A percentile compares a stretch with the other conserved stretches of the same genome.
These are phyloP conservation scores for Epinephelus malabaricus DNA, from an alignment of 2,797 vertebrate genomes.

Conservation along the genomic window DNA sequence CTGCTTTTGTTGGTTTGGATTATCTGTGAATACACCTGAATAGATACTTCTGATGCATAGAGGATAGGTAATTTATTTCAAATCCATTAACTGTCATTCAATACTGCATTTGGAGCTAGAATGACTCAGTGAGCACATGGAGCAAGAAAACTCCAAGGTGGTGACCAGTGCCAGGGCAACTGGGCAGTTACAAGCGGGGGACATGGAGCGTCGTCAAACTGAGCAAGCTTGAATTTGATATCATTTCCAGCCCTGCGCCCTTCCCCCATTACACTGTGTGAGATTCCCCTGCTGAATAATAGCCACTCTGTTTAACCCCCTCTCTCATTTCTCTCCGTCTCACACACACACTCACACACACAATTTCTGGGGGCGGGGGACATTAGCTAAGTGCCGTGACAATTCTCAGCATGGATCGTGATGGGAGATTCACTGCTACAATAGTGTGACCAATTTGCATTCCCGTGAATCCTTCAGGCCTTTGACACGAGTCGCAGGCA, in stretches of 20 bases:
- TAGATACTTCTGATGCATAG: not conserved
- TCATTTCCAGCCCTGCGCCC: conserved; percentile 59
- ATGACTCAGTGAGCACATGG: conserved; percentile 5
- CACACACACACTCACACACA: conserved; percentile 36
- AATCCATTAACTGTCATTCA: conserved; percentile 1
- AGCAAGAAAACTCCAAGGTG: conserved; percentile 16
- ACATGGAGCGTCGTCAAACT: conserved; percentile 36
- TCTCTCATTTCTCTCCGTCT: conserved; percentile 26
- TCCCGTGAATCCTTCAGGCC: conserved; percentile 69
- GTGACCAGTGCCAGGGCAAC: conserved; percentile 34
- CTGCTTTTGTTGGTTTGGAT: conserved; percentile 12
- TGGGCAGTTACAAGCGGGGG: conserved; percentile 32
- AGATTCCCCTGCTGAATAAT: conserved; percentile 77
- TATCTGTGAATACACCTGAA: not conserved
- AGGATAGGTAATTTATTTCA: not conserved
- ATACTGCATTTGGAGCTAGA: not conserved
- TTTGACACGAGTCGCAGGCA: conserved; percentile 71
- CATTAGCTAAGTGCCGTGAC: conserved; percentile 81
- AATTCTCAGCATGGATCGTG: conserved; percentile 79
- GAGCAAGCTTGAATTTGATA: conserved; percentile 67
- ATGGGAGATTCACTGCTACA: conserved; percentile 75
- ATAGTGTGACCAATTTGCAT: conserved; percentile 82
- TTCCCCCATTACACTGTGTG: conserved; percentile 63
- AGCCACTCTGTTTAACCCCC: conserved; percentile 69
- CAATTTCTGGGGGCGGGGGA: conserved; percentile 43